Percentiles rank a stretch among this genome's conserved stretches.
phyloP scores from a whole-genome alignment of 2,888 invertebrate genomes.

The Conus canariensis region DNA sequence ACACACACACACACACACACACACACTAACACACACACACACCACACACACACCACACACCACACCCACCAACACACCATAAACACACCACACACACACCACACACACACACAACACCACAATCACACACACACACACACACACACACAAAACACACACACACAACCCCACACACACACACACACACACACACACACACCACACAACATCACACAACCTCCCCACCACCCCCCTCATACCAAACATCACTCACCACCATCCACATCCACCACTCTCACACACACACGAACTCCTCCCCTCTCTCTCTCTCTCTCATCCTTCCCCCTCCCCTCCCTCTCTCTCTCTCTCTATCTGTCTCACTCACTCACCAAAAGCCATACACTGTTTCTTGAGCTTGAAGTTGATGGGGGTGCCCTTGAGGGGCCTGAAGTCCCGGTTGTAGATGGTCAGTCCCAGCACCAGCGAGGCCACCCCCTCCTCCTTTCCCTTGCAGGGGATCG shows the following conservation, averaged over 20 bases:
- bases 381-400: conserved; percentile 72
- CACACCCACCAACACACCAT: too few species aligned
- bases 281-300: background rate
- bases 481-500: conserved; percentile 76
- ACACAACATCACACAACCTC: background rate
- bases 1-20: too few species aligned
- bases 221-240: background rate
- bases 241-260: background rate
- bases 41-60: too few species aligned
- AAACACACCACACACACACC: too few species aligned
- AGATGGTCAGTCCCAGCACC: conserved; percentile 71
- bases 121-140: too few species aligned
- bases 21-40: too few species aligned
- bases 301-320: background rate
- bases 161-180: background rate
- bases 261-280: background rate
- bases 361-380: conserved; percentile 62
- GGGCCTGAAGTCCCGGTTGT: conserved; percentile 57
- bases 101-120: too few species aligned
- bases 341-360: too few species aligned
- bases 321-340: background rate
- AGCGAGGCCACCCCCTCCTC: conserved; percentile 73
- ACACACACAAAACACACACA: background rate
- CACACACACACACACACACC: background rate
- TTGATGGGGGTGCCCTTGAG: conserved; percentile 74